Conservation (phyloP, 2,888 invertebrate species). For the Boloria selene region DNA sequence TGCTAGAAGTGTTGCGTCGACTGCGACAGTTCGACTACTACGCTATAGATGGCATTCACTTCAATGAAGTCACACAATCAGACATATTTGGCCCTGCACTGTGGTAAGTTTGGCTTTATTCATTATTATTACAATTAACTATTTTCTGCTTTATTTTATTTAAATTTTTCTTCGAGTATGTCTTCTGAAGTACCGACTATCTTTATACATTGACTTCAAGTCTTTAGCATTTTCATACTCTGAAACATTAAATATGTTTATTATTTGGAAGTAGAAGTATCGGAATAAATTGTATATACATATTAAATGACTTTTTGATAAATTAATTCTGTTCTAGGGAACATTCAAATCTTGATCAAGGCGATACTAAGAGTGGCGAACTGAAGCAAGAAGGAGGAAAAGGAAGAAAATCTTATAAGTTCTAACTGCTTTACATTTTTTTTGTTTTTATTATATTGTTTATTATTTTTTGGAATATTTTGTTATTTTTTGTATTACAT, state of each 20-base stretch:
- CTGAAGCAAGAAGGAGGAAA: constrained; percentile 42
- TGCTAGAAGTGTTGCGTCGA: constrained; percentile 79
- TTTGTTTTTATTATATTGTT: constrained; percentile 9
- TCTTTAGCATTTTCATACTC: too few species aligned
- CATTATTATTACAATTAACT: not conserved
- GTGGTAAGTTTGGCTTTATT: constrained; percentile 52
- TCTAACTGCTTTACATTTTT: constrained; percentile 38
- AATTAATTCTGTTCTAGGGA: constrained; percentile 22
- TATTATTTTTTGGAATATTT: constrained; percentile 6
- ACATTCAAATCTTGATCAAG: constrained; percentile 53
- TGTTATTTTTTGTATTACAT: not conserved
- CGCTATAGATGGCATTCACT: constrained; percentile 77
- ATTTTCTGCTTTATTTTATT: too few species aligned
- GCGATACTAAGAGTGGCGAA: constrained; percentile 48
- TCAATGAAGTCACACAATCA: constrained; percentile 76
- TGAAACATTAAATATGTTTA: too few species aligned
- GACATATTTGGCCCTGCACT: constrained; percentile 67
- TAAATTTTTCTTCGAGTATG: too few species aligned
- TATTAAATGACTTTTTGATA: not conserved
- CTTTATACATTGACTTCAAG: too few species aligned
- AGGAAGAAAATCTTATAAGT: constrained; percentile 44
- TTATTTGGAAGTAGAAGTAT: too few species aligned
- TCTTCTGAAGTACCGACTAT: too few species aligned
- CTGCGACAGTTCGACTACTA: constrained; percentile 75
- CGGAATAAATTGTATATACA: too few species aligned